Base-by-base conservation (phyloP, 2,888 invertebrate genomes). In the Drosophila merina region DNA sequence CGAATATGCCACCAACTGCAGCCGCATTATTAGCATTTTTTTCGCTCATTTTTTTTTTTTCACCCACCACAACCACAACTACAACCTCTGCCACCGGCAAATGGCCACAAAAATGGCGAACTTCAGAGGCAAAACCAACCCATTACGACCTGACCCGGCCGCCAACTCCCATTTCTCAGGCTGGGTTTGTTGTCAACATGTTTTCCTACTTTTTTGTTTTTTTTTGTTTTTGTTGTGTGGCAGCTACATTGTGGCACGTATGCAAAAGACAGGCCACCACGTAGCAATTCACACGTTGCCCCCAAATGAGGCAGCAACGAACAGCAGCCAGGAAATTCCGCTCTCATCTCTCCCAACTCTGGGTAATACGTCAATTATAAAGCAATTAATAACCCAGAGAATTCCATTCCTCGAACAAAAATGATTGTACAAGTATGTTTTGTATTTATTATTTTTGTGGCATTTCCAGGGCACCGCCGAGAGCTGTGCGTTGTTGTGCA, bases 101-200 rank as follows among this genome's bases (percentile, higher is more conserved):
- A 88, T 88, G 88, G 76, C 84, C 87, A 86, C 76, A 73, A 89
- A 89, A 89, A 88, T 89, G 88, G 89, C 88, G 89, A 73, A 81
- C 75, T 80, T 88, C 87, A 83, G 73, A 89, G 28, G 28, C 5
- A 28, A 28, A 28, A 73, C 70, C 69, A 28, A 25, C 48, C 40
- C 59, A 7, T 36, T 36, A n/a, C 36, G 33, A 30, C 12, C 20
- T 6, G 31, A 31, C 40, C n/a, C 47, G 2, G 31, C 50, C 50
- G 79, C 38, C 57, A 77, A 71, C 77, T 55, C 78, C 75, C 62
- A n/a, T 64, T 52, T 55, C 28, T 74, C 74, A 62, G 80, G 56
- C 14, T 20, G 40, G n/a, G 40, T 58, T 70, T 81, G 77, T 79
- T 87, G 86, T 81, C 88, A 88, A 88, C 86, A 76, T 88, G 84